Conservation (phyloP, 2,113 vertebrate genomes). For the Grammomys surdaster region DNA sequence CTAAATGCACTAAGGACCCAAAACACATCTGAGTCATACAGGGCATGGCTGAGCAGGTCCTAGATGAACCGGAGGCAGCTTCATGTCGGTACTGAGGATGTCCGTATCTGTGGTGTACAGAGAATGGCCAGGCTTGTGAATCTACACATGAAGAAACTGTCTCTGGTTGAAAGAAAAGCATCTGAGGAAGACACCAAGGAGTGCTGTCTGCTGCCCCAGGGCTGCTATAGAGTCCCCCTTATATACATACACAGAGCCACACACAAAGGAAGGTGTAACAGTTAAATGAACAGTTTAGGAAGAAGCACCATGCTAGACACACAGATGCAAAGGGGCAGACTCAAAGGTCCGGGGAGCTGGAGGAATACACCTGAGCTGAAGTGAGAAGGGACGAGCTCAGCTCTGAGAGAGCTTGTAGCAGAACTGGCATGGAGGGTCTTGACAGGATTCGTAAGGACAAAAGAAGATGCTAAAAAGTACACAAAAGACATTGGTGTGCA, state of each 20-base stretch:
- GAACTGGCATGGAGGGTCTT: not conserved
- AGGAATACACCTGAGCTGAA: not conserved
- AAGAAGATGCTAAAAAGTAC: not conserved
- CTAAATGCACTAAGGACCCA: slow-evolving; percentile 22
- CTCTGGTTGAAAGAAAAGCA: not conserved
- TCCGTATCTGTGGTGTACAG: accelerated
- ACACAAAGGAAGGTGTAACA: not conserved
- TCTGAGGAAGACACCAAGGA: not conserved
- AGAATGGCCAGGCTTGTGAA: not conserved
- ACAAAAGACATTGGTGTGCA: too few species aligned
- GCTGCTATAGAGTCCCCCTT: not conserved
- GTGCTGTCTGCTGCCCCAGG: not conserved
- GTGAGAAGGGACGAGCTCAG: not conserved
- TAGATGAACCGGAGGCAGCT: not conserved
- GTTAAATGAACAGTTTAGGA: not conserved
- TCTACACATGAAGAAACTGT: not conserved
- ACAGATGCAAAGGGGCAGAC: not conserved
- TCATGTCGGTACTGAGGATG: not conserved
- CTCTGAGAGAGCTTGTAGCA: not conserved
- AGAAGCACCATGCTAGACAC: not conserved
- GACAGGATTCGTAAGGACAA: not conserved
- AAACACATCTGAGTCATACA: not conserved
- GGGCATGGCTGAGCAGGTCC: not conserved
- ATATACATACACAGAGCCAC: not conserved
- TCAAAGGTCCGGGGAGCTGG: not conserved